These are phyloP conservation scores for Leptarthrus brevirostris DNA, from an alignment of 2,888 invertebrate genomes.

Conservation along the genomic window DNA sequence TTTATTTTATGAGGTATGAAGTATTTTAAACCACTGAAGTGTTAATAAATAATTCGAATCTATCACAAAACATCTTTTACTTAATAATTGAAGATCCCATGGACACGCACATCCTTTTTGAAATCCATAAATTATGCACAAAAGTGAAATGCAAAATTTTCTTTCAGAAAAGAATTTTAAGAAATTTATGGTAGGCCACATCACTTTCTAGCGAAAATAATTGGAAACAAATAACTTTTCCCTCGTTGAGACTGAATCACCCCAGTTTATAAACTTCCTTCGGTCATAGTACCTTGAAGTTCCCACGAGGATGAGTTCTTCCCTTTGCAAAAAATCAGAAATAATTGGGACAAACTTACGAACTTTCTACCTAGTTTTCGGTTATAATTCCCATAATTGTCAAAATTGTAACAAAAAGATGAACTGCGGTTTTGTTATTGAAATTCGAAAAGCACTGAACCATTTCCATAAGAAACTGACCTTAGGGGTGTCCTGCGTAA, in stretches of 20 bases:
- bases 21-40: too few relatives aligned
- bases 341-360: conserved; percentile 17
- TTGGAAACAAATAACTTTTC: conserved; percentile 23
- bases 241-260: background rate
- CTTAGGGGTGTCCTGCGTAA: too few relatives aligned
- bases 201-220: conserved; percentile 1
- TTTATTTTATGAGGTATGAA: background rate
- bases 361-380: conserved; percentile 29
- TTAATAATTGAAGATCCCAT: too few relatives aligned
- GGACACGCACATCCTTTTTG: too few relatives aligned
- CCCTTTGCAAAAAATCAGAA: background rate
- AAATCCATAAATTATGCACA: too few relatives aligned
- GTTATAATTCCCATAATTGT: conserved; percentile 21
- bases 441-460: conserved; percentile 30
- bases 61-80: too few relatives aligned
- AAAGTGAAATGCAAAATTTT: too few relatives aligned
- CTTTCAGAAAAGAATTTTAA: too few relatives aligned
- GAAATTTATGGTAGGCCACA: too few relatives aligned
- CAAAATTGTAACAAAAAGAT: conserved; percentile 36
- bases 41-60: too few relatives aligned
- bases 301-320: conserved; percentile 25
- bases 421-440: background rate
- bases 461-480: conserved; percentile 32
- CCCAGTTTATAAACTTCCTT: background rate
- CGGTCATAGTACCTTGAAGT: background rate